These are phyloP conservation scores for Gavia stellata DNA, from an alignment of 2,113 vertebrate species.

Conservation along the genomic window DNA sequence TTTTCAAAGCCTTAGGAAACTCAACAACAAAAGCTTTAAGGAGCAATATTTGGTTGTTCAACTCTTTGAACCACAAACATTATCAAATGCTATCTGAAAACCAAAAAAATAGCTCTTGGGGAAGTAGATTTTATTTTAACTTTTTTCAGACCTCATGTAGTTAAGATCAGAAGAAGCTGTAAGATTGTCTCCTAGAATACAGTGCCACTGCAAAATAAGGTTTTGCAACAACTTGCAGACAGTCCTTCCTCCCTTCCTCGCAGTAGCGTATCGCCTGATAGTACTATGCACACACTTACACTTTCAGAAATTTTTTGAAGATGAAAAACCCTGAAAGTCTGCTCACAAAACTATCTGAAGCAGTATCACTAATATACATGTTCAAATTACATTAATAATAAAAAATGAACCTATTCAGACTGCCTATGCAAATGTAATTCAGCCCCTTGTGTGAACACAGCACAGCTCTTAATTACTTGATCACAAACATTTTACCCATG, in stretches of 20 bases:
- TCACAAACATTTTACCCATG: not conserved
- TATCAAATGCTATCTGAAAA: not conserved
- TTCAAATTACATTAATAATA: not conserved
- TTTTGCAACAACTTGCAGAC: not conserved
- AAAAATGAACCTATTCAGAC: not conserved
- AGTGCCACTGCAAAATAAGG: not conserved
- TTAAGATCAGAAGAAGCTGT: not conserved
- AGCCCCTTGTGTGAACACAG: not conserved
- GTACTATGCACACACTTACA: not conserved
- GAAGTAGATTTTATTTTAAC: not conserved
- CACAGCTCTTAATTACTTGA: not conserved
- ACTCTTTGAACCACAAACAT: not conserved
- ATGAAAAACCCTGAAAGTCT: not conserved
- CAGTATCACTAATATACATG: not conserved
- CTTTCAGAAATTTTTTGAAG: not conserved
- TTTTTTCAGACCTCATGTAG: not conserved
- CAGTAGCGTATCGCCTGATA: fast-evolving
- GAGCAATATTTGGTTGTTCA: not conserved
- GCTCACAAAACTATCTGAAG: not conserved
- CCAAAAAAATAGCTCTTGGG: not conserved
- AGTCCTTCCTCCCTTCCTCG: not conserved
- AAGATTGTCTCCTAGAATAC: not conserved
- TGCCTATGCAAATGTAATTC: not conserved
- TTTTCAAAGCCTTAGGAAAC: not conserved
- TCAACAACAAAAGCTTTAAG: not conserved